Evolutionary conservation across 1,140 invertebrate species (phyloP).

Genomic region (Eupeodes corollae): DNA sequence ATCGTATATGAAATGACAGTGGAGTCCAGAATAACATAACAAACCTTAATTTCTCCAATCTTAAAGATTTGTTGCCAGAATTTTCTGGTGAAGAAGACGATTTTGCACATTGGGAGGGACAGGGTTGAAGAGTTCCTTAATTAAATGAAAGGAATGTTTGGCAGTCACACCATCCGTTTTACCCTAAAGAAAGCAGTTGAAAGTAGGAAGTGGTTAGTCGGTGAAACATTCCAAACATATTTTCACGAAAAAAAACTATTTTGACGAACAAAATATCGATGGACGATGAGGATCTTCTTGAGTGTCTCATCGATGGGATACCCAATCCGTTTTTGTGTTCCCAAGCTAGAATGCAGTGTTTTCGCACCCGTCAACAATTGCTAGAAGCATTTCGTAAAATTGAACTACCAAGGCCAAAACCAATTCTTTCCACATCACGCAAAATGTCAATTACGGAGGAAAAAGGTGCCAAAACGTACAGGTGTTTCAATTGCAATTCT

Average conservation of each 20-base stretch:
- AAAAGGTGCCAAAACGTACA: not conserved
- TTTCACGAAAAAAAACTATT: conserved; percentile 15
- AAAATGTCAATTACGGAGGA: not conserved
- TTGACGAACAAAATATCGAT: conserved; percentile 10
- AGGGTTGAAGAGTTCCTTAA: too few relatives aligned
- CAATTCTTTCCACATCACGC: not conserved
- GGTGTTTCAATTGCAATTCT: conserved; percentile 5
- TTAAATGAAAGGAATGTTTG: not conserved
- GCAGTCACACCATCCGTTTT: not conserved
- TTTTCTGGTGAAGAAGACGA: too few relatives aligned
- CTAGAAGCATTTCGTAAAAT: conserved; percentile 1
- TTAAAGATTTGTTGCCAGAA: too few relatives aligned
- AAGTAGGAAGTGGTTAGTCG: not conserved
- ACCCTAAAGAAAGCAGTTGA: not conserved
- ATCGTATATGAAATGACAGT: too few relatives aligned
- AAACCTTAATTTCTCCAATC: too few relatives aligned
- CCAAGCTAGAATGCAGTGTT: conserved; percentile 8
- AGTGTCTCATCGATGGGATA: conserved; percentile 17
- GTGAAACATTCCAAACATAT: conserved; percentile 11
- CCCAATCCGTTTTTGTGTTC: conserved; percentile 8
- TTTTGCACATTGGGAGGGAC: too few relatives aligned
- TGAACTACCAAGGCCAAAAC: not conserved
- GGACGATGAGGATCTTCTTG: conserved; percentile 11
- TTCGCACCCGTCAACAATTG: not conserved
- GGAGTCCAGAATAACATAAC: too few relatives aligned